A percentile compares a stretch with the other conserved stretches of the same genome.
phyloP scores from a whole-genome alignment of 1,140 invertebrate species.

The Camponotus floridanus region DNA sequence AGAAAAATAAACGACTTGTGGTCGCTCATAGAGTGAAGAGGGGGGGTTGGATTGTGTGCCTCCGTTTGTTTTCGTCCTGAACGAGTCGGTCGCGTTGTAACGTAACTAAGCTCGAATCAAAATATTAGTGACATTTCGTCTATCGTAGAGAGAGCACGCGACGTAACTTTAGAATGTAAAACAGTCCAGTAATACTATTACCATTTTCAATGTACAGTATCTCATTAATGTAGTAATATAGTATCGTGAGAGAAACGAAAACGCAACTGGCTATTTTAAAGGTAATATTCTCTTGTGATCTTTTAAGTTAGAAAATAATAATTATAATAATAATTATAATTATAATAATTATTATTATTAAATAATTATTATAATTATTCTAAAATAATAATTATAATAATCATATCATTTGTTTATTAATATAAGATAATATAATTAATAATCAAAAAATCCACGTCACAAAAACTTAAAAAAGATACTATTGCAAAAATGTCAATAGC shows the following conservation, averaged over 20 bases:
- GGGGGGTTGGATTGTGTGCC: constrained; percentile 58
- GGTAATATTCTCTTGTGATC: neutral
- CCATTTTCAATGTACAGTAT: constrained; percentile 6
- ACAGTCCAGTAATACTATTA: neutral
- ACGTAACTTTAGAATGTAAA: constrained; percentile 26
- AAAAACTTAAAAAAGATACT: too few species aligned
- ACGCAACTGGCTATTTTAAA: neutral
- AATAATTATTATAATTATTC: too few species aligned
- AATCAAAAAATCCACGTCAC: too few species aligned
- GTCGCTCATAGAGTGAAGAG: constrained; percentile 36
- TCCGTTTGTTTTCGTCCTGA: constrained; percentile 70
- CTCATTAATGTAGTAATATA: neutral
- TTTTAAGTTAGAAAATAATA: neutral
- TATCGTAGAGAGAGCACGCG: neutral
- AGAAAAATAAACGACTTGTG: constrained; percentile 79
- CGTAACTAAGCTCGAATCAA: constrained; percentile 70
- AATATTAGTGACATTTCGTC: constrained; percentile 61
- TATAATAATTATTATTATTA: too few species aligned
- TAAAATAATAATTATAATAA: neutral
- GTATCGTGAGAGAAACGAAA: neutral
- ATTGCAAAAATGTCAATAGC: too few species aligned
- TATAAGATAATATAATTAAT: too few species aligned
- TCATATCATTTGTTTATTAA: too few species aligned
- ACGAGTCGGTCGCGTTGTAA: constrained; percentile 71
- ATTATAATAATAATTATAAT: neutral